Percentiles rank a stretch among this genome's conserved stretches.
Evolutionary conservation across 23 tunicate genomes (phyloP).

Genomic region (Styela plicata): DNA sequence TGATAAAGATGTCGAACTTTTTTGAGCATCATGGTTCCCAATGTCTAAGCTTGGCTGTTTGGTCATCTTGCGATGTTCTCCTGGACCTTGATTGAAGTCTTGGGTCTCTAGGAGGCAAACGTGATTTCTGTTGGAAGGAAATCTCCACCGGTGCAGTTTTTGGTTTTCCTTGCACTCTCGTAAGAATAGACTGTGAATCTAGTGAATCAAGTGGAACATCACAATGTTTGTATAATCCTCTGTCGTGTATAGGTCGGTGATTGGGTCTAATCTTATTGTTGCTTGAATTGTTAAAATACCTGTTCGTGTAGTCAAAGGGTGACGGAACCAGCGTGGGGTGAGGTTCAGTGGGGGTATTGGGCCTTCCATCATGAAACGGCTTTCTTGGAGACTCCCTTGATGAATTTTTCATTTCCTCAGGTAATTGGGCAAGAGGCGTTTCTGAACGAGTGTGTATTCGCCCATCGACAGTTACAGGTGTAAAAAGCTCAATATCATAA

Average conservation of each 20-base stretch:
- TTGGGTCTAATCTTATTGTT: not conserved
- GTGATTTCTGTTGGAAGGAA: not conserved
- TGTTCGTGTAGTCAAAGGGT: too few species aligned
- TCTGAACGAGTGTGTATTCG: too few species aligned
- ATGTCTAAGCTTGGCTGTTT: not conserved
- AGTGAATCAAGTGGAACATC: not conserved
- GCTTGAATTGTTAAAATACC: not conserved
- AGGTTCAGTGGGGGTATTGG: not conserved
- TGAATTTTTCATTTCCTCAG: too few species aligned
- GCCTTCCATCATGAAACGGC: not conserved
- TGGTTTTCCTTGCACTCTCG: not conserved
- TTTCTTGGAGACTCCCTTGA: too few species aligned
- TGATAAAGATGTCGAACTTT: not conserved
- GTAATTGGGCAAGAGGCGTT: too few species aligned
- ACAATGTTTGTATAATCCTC: too few species aligned
- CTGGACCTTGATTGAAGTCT: not conserved
- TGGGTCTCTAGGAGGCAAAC: too few species aligned
- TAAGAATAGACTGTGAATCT: not conserved
- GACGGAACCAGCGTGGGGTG: not conserved
- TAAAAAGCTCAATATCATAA: too few species aligned
- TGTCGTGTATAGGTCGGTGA: not conserved
- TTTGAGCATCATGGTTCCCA: not conserved
- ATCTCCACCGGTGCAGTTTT: not conserved
- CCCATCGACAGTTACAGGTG: too few species aligned
- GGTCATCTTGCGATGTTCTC: not conserved